Evolutionary conservation across 2,888 invertebrate genomes (phyloP).

Genomic region (Gibbula magus): DNA sequence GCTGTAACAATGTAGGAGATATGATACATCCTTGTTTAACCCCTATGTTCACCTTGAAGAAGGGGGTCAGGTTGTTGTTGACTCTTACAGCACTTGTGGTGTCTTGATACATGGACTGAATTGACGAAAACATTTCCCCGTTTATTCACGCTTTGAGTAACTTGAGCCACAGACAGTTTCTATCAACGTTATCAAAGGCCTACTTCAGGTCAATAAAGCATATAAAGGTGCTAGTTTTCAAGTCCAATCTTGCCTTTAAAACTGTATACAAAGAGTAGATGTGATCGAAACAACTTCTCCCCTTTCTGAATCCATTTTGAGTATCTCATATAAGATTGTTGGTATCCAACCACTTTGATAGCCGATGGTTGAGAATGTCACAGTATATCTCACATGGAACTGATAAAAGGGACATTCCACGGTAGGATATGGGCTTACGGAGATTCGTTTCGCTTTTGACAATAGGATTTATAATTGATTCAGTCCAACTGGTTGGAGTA

Average conservation of each 20-base stretch:
- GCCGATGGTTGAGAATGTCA: conserved; percentile 21
- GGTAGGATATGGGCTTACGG: conserved; percentile 3
- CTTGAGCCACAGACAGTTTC: conserved; percentile 18
- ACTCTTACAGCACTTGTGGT: background rate
- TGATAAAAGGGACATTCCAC: conserved; percentile 29
- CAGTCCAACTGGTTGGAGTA: conserved; percentile 19
- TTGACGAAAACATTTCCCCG: background rate
- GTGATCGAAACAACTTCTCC: conserved; percentile 31
- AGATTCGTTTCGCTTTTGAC: background rate
- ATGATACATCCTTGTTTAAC: conserved; percentile 21
- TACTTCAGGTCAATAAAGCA: conserved; percentile 28
- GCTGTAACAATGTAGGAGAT: conserved; percentile 7
- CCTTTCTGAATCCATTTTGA: conserved; percentile 29
- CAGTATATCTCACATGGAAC: conserved; percentile 31
- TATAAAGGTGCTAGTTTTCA: conserved; percentile 28
- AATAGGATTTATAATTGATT: conserved; percentile 27
- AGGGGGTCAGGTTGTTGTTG: background rate
- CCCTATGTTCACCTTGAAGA: background rate
- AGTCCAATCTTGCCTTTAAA: conserved; percentile 5
- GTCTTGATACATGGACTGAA: conserved; percentile 13
- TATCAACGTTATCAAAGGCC: conserved; percentile 21
- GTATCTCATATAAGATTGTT: conserved; percentile 11
- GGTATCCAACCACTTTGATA: conserved; percentile 21
- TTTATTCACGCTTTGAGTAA: conserved; percentile 12
- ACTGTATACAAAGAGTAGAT: conserved; percentile 8